A percentile compares a stretch with the other conserved stretches of the same genome.
These are phyloP conservation scores for Helicolenus hilgendorfi DNA, from an alignment of 2,797 vertebrate species.

Conservation along the genomic window DNA sequence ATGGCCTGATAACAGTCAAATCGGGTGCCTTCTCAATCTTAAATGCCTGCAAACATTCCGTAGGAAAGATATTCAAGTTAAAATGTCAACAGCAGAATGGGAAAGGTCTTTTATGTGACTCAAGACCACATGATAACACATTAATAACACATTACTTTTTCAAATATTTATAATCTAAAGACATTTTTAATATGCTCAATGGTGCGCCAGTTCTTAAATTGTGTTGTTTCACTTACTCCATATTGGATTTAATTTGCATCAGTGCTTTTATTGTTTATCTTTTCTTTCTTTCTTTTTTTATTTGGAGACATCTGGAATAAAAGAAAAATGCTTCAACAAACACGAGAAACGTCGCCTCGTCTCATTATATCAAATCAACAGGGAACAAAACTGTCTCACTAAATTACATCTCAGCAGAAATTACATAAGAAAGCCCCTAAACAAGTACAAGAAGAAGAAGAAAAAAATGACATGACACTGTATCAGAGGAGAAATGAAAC, in stretches of 20 bases:
- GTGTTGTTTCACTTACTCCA: slow-evolving; percentile 31
- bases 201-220: neutral
- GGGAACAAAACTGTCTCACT: slow-evolving; percentile 72
- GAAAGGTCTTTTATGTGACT: neutral
- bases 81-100: slow-evolving; percentile 22
- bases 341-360: slow-evolving; percentile 58
- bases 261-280: slow-evolving; percentile 60
- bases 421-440: slow-evolving; percentile 68
- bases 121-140: neutral
- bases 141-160: neutral
- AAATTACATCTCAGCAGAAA: slow-evolving; percentile 73
- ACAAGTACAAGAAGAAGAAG: slow-evolving; percentile 57
- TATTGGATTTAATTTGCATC: slow-evolving; percentile 62
- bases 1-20: no score
- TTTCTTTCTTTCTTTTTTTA: neutral
- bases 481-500: slow-evolving; percentile 60
- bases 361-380: slow-evolving; percentile 83
- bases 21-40: neutral
- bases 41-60: neutral
- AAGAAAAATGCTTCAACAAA: slow-evolving; percentile 72
- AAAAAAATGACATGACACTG: slow-evolving; percentile 24
- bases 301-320: slow-evolving; percentile 65
- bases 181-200: slow-evolving; percentile 16
- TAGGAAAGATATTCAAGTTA: neutral
- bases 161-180: slow-evolving; percentile 18